Conservation (phyloP, 2,113 vertebrate genomes). For the Aythya baeri region DNA sequence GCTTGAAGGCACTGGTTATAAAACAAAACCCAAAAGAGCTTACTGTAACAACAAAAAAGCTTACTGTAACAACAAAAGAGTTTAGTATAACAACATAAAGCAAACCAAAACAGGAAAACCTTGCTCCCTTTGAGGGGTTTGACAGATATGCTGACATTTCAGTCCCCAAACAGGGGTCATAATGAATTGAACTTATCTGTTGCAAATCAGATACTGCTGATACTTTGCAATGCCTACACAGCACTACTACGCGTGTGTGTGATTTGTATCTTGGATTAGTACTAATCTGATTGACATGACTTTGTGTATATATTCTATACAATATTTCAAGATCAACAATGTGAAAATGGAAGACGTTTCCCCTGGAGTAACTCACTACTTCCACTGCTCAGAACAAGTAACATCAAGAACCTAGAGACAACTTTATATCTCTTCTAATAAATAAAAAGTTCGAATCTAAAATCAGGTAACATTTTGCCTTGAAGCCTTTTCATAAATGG, state of each 20-base stretch:
- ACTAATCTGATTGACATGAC: constrained; percentile 10
- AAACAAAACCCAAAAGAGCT: neutral
- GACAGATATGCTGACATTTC: neutral
- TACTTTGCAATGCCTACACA: neutral
- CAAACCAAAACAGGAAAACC: neutral
- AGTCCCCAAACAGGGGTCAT: neutral
- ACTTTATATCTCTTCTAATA: constrained; percentile 34
- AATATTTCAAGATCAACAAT: constrained; percentile 15
- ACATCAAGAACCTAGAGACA: constrained; percentile 16
- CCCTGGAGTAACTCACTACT: constrained; percentile 18
- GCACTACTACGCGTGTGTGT: neutral
- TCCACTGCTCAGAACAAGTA: constrained; percentile 35
- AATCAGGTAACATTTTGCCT: constrained; percentile 67
- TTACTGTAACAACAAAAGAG: neutral
- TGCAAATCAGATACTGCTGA: constrained; percentile 12
- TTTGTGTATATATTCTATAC: neutral
- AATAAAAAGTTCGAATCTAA: constrained; percentile 68
- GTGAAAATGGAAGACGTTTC: constrained; percentile 19
- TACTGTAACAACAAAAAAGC: neutral
- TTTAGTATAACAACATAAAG: neutral
- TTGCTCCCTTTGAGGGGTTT: neutral
- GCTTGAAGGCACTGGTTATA: neutral
- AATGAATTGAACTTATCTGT: neutral
- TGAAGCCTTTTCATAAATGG: constrained; percentile 63
- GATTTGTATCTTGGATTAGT: neutral